Percentiles rank a stretch among this genome's conserved stretches.
These are phyloP conservation scores for Diaperis boleti DNA, from an alignment of 2,888 invertebrate genomes.

Conservation along the genomic window DNA sequence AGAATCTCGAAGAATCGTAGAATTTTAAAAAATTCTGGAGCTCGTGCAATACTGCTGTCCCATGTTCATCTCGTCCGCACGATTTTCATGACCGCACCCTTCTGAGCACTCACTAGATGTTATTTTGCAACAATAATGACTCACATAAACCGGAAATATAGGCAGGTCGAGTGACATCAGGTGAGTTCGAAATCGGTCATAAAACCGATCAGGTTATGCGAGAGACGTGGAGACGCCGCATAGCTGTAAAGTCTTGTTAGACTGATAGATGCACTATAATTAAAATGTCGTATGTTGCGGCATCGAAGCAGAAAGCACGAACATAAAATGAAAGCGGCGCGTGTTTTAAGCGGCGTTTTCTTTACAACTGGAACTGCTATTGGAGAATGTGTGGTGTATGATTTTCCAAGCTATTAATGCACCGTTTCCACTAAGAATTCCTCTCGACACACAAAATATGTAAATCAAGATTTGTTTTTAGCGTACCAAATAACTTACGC, in stretches of 20 bases:
- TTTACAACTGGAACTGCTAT: no score
- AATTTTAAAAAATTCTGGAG: no score
- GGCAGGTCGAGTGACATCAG: conserved; percentile 1
- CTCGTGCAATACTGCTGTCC: no score
- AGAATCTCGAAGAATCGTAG: no score
- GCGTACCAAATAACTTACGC: conserved; percentile 56
- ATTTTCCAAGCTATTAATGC: conserved; percentile 38
- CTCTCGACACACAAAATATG: conserved; percentile 52
- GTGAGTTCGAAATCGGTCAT: conserved; percentile 21
- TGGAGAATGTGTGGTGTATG: no score
- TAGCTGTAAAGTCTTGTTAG: conserved; percentile 23
- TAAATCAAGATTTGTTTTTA: conserved; percentile 58
- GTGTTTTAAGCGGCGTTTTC: conserved; percentile 20
- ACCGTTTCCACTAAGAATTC: conserved; percentile 46
- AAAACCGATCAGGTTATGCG: conserved; percentile 29
- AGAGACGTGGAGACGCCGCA: conserved; percentile 16
- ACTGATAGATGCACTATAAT: conserved; percentile 33
- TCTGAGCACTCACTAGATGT: not conserved
- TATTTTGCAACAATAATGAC: not conserved
- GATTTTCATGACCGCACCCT: no score
- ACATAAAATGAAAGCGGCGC: conserved; percentile 34
- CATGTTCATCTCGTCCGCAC: no score
- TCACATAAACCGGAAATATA: not conserved
- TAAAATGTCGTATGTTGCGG: conserved; percentile 27
- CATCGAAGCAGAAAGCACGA: conserved; percentile 10